These are phyloP conservation scores for Bubo bubo DNA, from an alignment of 2,113 vertebrate species.

Conservation along the genomic window DNA sequence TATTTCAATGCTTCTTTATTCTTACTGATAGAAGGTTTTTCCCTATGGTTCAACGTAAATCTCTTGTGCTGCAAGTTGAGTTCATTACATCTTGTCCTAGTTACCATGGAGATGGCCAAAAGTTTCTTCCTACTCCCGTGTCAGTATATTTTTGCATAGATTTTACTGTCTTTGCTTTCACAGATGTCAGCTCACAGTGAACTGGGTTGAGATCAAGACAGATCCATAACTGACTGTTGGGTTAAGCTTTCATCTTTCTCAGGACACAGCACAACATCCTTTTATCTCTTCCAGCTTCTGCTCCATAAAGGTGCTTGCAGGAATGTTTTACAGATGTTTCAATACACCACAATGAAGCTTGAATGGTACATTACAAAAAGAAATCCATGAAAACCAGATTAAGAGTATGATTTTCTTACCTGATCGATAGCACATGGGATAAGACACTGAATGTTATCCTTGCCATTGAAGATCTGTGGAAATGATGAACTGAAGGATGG, in stretches of 20 bases:
- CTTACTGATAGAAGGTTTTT: neutral
- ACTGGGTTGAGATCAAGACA: neutral
- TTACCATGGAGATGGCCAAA: neutral
- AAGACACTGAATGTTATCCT: constrained; percentile 90
- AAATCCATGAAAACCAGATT: neutral
- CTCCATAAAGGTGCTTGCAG: neutral
- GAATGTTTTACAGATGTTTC: neutral
- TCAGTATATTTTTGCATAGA: neutral
- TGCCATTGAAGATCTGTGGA: constrained; percentile 89
- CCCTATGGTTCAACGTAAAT: neutral
- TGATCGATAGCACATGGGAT: constrained; percentile 98
- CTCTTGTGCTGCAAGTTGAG: neutral
- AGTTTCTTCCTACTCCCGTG: neutral
- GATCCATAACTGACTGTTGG: neutral
- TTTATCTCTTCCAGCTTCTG: neutral
- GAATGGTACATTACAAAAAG: neutral
- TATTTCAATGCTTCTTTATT: neutral
- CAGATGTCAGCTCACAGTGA: neutral
- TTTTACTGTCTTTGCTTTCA: neutral
- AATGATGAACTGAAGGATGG: constrained; percentile 96
- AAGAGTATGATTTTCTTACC: constrained; percentile 66
- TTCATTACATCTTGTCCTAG: neutral
- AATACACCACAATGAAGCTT: neutral
- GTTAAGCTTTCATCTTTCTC: neutral
- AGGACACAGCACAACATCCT: neutral